These are phyloP conservation scores for Neotoxoptera formosana DNA, from an alignment of 1,140 invertebrate genomes.

Conservation along the genomic window DNA sequence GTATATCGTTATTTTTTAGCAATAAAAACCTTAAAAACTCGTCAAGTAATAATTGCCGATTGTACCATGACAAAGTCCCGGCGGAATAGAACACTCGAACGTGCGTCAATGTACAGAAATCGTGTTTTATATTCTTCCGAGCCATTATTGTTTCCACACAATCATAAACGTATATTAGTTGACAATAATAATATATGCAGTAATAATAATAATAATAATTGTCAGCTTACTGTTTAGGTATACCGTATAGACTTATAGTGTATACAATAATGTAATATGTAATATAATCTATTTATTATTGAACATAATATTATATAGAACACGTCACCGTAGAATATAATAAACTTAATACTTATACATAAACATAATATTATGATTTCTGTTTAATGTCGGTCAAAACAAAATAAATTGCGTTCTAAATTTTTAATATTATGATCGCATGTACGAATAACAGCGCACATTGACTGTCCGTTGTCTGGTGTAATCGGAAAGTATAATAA, in stretches of 20 bases:
- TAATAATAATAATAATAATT: neutral
- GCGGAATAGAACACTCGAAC: neutral
- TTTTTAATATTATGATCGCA: neutral
- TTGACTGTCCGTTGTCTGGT: neutral
- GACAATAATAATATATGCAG: neutral
- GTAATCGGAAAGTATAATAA: neutral
- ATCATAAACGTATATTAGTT: neutral
- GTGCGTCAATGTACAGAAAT: neutral
- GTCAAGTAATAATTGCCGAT: neutral
- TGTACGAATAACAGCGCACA: neutral
- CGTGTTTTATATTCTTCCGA: neutral
- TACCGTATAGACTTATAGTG: no score
- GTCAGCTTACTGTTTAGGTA: neutral
- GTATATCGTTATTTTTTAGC: neutral
- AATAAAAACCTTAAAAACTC: slow-evolving; percentile 17
- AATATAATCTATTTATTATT: neutral
- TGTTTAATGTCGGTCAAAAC: neutral
- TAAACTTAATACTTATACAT: neutral
- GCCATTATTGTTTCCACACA: neutral
- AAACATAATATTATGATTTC: slow-evolving; percentile 11
- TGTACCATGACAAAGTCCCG: neutral
- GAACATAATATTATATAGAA: neutral
- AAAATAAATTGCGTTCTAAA: slow-evolving; percentile 2
- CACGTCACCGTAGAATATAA: neutral
- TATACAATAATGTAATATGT: neutral